These are phyloP conservation scores for Microtus montanus DNA, from an alignment of 2,113 vertebrate genomes.

Conservation along the genomic window DNA sequence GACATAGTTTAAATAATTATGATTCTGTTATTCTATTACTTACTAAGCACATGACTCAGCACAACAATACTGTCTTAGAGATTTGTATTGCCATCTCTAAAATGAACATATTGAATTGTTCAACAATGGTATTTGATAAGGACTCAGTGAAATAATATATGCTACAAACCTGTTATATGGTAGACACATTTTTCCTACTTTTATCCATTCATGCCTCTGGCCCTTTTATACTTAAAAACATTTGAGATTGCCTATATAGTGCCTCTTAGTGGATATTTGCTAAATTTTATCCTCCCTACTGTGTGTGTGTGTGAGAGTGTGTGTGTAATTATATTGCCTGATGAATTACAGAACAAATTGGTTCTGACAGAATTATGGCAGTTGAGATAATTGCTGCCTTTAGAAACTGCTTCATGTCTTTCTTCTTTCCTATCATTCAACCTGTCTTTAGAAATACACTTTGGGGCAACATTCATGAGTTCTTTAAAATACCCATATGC, in stretches of 20 bases:
- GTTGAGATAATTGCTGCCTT: constrained; percentile 15
- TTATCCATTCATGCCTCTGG: background rate
- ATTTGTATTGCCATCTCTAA: background rate
- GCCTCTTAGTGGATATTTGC: constrained; percentile 14
- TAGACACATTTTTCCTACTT: background rate
- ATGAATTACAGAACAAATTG: background rate
- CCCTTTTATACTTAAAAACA: background rate
- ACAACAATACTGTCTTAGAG: background rate
- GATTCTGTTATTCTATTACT: background rate
- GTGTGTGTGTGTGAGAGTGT: background rate
- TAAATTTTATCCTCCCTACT: background rate
- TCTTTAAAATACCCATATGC: background rate
- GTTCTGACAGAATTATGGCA: constrained; percentile 11
- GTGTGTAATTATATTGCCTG: background rate
- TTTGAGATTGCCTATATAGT: background rate
- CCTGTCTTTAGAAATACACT: constrained; percentile 46
- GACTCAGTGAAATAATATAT: background rate
- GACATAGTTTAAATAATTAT: constrained; percentile 19
- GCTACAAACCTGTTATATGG: background rate
- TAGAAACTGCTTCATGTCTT: constrained; percentile 17
- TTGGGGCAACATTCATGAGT: background rate
- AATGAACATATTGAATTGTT: background rate
- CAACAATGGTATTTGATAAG: background rate
- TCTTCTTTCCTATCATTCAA: background rate
- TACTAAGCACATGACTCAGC: background rate